Conservation (phyloP, 1,140 invertebrate genomes). For the Daktulosphaira vitifoliae region DNA sequence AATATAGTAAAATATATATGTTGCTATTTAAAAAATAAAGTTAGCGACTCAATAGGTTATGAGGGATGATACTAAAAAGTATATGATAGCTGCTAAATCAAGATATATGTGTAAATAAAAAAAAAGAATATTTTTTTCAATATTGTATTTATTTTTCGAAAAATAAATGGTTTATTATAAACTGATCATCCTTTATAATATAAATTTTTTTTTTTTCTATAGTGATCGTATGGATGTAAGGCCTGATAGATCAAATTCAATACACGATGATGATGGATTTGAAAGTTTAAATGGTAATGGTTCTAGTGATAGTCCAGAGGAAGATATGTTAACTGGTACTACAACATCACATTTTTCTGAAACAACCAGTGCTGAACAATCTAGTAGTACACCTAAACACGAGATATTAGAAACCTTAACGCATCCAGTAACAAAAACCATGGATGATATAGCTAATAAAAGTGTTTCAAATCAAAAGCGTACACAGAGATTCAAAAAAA, state of each 20-base stretch:
- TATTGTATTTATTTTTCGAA: too few species aligned
- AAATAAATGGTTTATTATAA: too few species aligned
- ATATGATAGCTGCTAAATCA: too few species aligned
- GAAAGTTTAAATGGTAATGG: slow-evolving; percentile 76
- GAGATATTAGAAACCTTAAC: neutral
- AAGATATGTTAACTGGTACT: slow-evolving; percentile 31
- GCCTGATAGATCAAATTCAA: slow-evolving; percentile 36
- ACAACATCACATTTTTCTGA: slow-evolving; percentile 13
- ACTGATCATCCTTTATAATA: too few species aligned
- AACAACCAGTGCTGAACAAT: slow-evolving; percentile 23
- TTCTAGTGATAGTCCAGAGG: slow-evolving; percentile 57
- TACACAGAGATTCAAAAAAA: slow-evolving; percentile 20
- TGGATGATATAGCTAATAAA: slow-evolving; percentile 1
- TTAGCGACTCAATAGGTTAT: too few species aligned
- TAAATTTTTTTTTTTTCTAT: neutral
- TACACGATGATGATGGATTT: slow-evolving; percentile 69
- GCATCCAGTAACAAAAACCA: neutral
- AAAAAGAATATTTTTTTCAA: too few species aligned
- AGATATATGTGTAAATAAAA: too few species aligned
- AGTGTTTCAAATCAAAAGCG: slow-evolving; percentile 12
- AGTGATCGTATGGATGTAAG: slow-evolving; percentile 35
- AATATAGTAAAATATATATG: too few species aligned
- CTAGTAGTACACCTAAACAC: slow-evolving; percentile 28
- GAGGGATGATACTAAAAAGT: too few species aligned
- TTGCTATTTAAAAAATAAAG: too few species aligned